These are phyloP conservation scores for Lophochroa leadbeateri DNA, from an alignment of 2,113 vertebrate species.

Conservation along the genomic window DNA sequence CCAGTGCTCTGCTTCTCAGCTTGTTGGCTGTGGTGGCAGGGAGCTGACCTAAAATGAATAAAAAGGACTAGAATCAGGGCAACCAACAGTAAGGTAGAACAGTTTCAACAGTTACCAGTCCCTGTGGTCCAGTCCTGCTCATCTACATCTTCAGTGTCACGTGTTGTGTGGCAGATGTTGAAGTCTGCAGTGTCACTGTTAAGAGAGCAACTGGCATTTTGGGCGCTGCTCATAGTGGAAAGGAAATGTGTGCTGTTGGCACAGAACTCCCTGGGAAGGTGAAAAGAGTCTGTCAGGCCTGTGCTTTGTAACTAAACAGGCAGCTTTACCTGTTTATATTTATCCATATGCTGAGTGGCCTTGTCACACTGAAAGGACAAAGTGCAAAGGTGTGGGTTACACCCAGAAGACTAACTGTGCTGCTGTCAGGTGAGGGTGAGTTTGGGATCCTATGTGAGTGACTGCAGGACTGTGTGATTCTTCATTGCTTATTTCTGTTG, in stretches of 20 bases:
- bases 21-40: background rate
- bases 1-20: background rate
- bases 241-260: background rate
- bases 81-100: background rate
- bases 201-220: background rate
- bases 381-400: background rate
- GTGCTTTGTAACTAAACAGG: background rate
- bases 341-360: background rate
- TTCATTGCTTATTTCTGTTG: background rate
- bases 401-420: background rate
- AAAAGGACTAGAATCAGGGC: background rate
- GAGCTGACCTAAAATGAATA: background rate
- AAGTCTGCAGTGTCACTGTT: background rate
- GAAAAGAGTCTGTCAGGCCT: background rate
- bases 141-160: fast-evolving
- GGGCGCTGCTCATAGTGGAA: background rate
- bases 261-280: background rate
- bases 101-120: background rate
- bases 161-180: background rate
- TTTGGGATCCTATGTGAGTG: fast-evolving
- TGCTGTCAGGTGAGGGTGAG: background rate
- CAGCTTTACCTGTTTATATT: background rate
- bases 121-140: background rate
- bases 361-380: background rate
- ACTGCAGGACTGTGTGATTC: background rate